A percentile compares a stretch with the other conserved stretches of the same genome.
Evolutionary conservation across 2,113 vertebrate species (phyloP).

Genomic region (Sturnira hondurensis): DNA sequence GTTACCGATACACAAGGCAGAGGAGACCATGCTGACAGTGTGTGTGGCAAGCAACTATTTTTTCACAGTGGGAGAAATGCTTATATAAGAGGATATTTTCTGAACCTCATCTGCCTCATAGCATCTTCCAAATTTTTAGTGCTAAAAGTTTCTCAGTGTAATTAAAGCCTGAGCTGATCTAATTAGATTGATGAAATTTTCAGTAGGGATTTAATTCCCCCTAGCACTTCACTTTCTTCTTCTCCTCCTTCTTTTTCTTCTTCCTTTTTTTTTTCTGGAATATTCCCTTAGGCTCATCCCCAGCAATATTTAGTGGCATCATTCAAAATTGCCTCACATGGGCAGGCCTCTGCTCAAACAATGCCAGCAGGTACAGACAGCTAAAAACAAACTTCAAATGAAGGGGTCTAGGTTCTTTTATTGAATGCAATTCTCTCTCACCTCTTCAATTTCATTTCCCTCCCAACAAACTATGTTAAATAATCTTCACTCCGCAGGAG

Average conservation of each 20-base stretch:
- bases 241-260: no score
- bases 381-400: background rate
- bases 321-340: conserved; percentile 9
- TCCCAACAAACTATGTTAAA: background rate
- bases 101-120: background rate
- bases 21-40: background rate
- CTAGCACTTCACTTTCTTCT: background rate
- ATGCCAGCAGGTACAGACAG: background rate
- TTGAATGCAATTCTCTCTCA: background rate
- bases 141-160: conserved; percentile 29
- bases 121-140: conserved; percentile 34
- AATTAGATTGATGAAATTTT: conserved; percentile 67
- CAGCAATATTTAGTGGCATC: background rate
- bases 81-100: background rate
- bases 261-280: background rate
- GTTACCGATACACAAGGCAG: background rate
- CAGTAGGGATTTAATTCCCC: conserved; percentile 56
- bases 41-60: background rate
- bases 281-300: background rate
- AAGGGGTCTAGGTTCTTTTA: background rate
- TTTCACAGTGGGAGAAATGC: background rate
- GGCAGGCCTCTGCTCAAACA: background rate
- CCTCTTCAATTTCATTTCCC: background rate
- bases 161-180: conserved; percentile 59
- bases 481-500: background rate